Percentiles rank a stretch among this genome's conserved stretches.
Conservation (phyloP, 64 coral and sea anemone genomes). For the Pocillopora damicornis region DNA sequence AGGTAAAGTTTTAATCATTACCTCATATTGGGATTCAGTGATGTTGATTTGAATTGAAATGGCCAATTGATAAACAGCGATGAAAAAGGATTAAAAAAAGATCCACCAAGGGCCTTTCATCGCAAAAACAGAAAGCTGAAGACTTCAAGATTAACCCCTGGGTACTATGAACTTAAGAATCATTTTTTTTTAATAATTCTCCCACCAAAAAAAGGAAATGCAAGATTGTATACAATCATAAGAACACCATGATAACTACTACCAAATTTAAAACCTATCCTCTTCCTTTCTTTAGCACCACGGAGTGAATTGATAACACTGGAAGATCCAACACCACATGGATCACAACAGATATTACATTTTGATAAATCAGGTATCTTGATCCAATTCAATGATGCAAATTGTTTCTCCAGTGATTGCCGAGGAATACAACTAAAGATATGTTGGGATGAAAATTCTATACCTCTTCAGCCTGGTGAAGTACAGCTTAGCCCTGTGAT, state of each 20-base stretch:
- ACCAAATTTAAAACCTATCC: not conserved
- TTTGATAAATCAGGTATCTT: conserved; percentile 35
- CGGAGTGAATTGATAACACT: not conserved
- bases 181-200: too few relatives aligned
- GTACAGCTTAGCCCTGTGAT: conserved; percentile 50
- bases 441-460: not conserved
- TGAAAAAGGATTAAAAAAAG: too few relatives aligned
- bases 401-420: not conserved
- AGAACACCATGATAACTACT: not conserved
- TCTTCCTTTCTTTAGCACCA: not conserved
- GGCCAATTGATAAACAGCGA: too few relatives aligned
- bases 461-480: not conserved
- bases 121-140: too few relatives aligned
- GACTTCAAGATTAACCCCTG: too few relatives aligned
- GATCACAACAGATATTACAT: not conserved
- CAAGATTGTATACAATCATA: not conserved
- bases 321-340: conserved; percentile 24
- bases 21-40: too few relatives aligned
- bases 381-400: conserved; percentile 22
- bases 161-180: too few relatives aligned
- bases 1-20: too few relatives aligned
- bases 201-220: too few relatives aligned
- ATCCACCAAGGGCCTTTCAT: too few relatives aligned
- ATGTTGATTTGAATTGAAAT: too few relatives aligned
- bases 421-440: conserved; percentile 4